These are phyloP conservation scores for Cenopis cana DNA, from an alignment of 2,888 invertebrate species.

Conservation along the genomic window DNA sequence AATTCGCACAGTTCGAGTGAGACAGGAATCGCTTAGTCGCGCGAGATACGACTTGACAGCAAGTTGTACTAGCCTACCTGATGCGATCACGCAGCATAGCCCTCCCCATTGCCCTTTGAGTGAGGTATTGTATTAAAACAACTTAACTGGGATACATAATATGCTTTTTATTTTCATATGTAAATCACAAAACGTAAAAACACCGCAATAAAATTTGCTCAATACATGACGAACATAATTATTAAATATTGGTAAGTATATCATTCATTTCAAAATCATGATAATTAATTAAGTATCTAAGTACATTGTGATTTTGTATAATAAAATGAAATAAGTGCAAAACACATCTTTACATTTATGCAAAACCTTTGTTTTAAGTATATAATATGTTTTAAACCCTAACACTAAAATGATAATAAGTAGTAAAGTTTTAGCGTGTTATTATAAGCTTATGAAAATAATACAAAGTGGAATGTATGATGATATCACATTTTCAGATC, in stretches of 20 bases:
- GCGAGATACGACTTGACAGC: too few species aligned
- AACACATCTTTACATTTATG: background rate
- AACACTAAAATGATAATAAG: background rate
- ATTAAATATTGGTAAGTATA: conserved; percentile 3
- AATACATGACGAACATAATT: conserved; percentile 21
- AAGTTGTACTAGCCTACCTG: too few species aligned
- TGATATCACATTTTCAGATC: background rate
- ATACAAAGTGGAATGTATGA: background rate
- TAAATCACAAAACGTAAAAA: conserved; percentile 24
- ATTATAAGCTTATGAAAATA: background rate
- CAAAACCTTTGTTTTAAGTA: conserved; percentile 1
- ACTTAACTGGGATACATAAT: conserved; percentile 9
- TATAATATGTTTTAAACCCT: background rate
- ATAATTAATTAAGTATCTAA: conserved; percentile 6
- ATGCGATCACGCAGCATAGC: too few species aligned
- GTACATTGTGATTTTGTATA: conserved; percentile 5
- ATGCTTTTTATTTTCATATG: conserved; percentile 24
- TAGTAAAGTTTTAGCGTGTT: background rate
- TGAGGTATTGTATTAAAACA: conserved; percentile 24
- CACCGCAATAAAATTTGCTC: conserved; percentile 24
- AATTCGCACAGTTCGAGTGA: too few species aligned
- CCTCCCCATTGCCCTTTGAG: too few species aligned
- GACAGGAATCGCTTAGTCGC: too few species aligned
- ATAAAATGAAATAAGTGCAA: conserved; percentile 5
- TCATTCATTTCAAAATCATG: conserved; percentile 9